These are phyloP conservation scores for Drosophila varians DNA, from an alignment of 1,140 invertebrate species.

Conservation along the genomic window DNA sequence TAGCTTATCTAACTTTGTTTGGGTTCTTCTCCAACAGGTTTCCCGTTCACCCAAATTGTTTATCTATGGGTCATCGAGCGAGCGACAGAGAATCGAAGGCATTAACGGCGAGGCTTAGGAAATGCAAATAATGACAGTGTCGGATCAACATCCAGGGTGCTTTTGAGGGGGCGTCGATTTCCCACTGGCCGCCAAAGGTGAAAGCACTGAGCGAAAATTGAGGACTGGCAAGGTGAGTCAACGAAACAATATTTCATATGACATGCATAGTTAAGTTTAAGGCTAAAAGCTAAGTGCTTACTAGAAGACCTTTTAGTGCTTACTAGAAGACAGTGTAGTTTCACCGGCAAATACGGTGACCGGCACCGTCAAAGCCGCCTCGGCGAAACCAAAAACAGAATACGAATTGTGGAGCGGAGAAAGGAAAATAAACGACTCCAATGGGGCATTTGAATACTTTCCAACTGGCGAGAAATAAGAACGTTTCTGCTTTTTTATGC, in stretches of 20 bases:
- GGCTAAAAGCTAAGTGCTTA: too few relatives aligned
- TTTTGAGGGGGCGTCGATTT: background rate
- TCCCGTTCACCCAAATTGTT: conserved; percentile 33
- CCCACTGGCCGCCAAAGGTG: background rate
- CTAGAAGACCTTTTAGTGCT: too few relatives aligned
- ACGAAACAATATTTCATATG: background rate
- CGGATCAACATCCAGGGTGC: background rate
- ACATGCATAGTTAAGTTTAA: too few relatives aligned
- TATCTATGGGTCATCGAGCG: conserved; percentile 30
- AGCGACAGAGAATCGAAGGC: conserved; percentile 55
- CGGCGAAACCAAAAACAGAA: background rate
- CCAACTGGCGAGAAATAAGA: conserved; percentile 23
- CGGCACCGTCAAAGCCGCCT: background rate
- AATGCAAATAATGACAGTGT: background rate
- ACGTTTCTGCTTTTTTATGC: conserved; percentile 36
- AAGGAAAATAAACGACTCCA: conserved; percentile 22
- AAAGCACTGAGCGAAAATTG: conserved; percentile 9
- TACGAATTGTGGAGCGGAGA: conserved; percentile 14
- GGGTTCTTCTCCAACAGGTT: conserved; percentile 9
- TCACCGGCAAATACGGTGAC: background rate
- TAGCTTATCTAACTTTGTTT: conserved; percentile 26
- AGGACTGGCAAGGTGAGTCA: background rate
- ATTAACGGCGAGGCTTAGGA: conserved; percentile 29
- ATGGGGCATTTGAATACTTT: conserved; percentile 37
- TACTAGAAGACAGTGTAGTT: too few relatives aligned